Base-by-base conservation (phyloP, 2,888 invertebrate genomes). In the Myathropa florea region DNA sequence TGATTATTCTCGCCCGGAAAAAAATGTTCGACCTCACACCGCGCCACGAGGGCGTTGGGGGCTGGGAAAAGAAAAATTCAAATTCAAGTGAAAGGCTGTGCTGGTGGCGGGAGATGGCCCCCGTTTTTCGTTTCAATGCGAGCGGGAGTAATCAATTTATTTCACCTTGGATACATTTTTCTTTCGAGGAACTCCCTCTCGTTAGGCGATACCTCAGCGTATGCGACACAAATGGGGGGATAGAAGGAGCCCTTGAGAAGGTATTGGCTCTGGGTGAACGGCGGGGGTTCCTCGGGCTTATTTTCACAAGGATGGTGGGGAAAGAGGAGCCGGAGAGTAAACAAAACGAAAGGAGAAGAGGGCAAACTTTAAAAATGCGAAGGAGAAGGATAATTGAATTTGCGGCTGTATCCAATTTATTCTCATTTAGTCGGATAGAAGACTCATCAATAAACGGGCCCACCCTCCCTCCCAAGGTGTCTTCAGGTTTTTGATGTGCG, bases 381-480 rank as follows among this genome's bases (percentile, higher is more conserved):
- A 7, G 55, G 36, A 14, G 53, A 83, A 64, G 57, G 68, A 79
- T 83, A 83, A 83, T 83, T 83, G 68, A 83, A 83, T 79, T 80
- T 55, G 68, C 46, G 80, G 68, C 60, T 73, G 70, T 59, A 80
- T 75, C 60, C 70, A 83, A 83, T 83, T 80, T 75, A 75, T 79
- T 80, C 64, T 61, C 61, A 67, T 80, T 67, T 67, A 73, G 53
- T 6, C 12, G 26, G 24, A 46, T 23, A 53, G 55, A 55, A 23
- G 36, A 55, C 63, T 55, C 77, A 77, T 70, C 63, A 39, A 77
- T 68, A 77, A 76, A 60, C 18, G 21, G 46, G 23, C 26, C 21
- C 55, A 24, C 55, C 36, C n/a, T n/a, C 12, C 23, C 28, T 46
- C 0, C 2, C 24, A 0, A 26, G 26, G 7, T 28, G 46, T 30